A percentile compares a stretch with the other conserved stretches of the same genome.
These are phyloP conservation scores for Lycia hirtaria DNA, from an alignment of 2,888 invertebrate genomes.

Conservation along the genomic window DNA sequence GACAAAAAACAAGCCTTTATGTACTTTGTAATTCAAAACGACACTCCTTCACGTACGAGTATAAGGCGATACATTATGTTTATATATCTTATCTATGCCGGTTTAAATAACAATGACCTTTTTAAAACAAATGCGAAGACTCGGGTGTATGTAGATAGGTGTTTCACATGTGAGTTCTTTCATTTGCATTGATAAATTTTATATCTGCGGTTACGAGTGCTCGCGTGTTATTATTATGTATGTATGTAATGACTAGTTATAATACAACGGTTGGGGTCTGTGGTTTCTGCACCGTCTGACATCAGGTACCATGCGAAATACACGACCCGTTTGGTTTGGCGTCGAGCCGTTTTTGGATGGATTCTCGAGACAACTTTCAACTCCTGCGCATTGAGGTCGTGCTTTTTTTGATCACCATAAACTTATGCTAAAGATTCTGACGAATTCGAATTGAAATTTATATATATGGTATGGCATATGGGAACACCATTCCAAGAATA, in stretches of 20 bases:
- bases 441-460: slow-evolving; percentile 21
- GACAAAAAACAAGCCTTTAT: slow-evolving; percentile 32
- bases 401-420: slow-evolving; percentile 55
- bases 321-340: slow-evolving; percentile 45
- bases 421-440: slow-evolving; percentile 44
- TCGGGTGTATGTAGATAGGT: slow-evolving; percentile 20
- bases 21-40: slow-evolving; percentile 38
- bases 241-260: slow-evolving; percentile 31
- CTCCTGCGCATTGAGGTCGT: slow-evolving; percentile 60
- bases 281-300: slow-evolving; percentile 35
- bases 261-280: slow-evolving; percentile 40
- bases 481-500: neutral
- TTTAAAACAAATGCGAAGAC: slow-evolving; percentile 39
- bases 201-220: slow-evolving; percentile 23
- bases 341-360: slow-evolving; percentile 60
- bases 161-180: slow-evolving; percentile 29
- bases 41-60: slow-evolving; percentile 37
- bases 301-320: slow-evolving; percentile 37
- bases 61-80: slow-evolving; percentile 33
- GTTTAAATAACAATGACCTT: slow-evolving; percentile 53
- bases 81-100: slow-evolving; percentile 49
- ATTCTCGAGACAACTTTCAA: slow-evolving; percentile 65
- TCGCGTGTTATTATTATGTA: slow-evolving; percentile 18
- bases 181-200: slow-evolving; percentile 29
- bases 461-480: neutral